These are phyloP conservation scores for Mus musculus DNA, from an alignment of 2,113 vertebrate species.

Conservation along the genomic window DNA sequence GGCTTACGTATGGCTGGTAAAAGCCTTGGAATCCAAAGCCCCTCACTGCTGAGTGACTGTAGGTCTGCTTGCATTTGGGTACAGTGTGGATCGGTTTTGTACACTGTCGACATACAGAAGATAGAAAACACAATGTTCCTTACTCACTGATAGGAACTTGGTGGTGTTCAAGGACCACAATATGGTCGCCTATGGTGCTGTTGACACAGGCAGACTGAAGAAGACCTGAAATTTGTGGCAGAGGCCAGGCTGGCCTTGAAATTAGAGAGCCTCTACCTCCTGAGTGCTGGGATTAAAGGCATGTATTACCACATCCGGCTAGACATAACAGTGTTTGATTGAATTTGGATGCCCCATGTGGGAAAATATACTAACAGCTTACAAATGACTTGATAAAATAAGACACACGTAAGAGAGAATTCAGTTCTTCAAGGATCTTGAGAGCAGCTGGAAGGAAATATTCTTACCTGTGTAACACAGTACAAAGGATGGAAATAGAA, in stretches of 20 bases:
- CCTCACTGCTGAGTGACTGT: neutral
- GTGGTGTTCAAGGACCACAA: neutral
- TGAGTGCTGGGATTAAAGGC: neutral
- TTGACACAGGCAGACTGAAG: neutral
- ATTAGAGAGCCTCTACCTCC: neutral
- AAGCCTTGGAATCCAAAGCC: neutral
- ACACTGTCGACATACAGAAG: neutral
- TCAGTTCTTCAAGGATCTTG: slow-evolving; percentile 8
- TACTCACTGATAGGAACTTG: neutral
- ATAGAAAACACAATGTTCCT: neutral
- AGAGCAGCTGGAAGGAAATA: slow-evolving; percentile 26
- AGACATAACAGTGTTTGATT: neutral
- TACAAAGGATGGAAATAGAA: neutral
- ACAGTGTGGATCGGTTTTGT: slow-evolving; percentile 22
- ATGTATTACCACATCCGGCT: too few species aligned
- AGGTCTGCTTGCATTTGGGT: neutral
- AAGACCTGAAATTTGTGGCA: neutral
- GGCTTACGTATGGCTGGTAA: neutral
- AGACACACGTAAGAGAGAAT: neutral
- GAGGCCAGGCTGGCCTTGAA: neutral
- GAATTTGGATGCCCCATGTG: slow-evolving; percentile 5
- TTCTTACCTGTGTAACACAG: neutral
- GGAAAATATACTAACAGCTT: neutral
- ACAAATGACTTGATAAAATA: slow-evolving; percentile 41
- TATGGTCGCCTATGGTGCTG: neutral